phyloP scores from a whole-genome alignment of 2,113 vertebrate genomes.

The Amphiprion percula region DNA sequence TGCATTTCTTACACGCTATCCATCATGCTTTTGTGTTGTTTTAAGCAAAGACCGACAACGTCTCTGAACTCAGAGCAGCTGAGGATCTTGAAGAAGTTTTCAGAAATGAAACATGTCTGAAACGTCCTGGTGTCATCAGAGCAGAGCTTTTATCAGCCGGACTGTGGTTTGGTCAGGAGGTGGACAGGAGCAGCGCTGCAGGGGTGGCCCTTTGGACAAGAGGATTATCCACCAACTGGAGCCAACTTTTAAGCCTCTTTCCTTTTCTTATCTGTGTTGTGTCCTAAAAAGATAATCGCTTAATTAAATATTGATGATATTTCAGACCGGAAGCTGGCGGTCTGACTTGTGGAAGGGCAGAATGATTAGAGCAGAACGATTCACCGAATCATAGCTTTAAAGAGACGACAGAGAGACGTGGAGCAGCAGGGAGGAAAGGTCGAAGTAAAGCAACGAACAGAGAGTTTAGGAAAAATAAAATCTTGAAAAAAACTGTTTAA shows the following conservation, averaged over 20 bases:
- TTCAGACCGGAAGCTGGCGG: slow-evolving; percentile 65
- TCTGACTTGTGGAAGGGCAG: slow-evolving; percentile 49
- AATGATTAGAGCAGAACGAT: slow-evolving; percentile 38
- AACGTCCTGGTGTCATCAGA: neutral
- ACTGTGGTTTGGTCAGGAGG: slow-evolving; percentile 57
- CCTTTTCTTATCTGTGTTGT: slow-evolving; percentile 66
- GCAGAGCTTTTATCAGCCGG: slow-evolving; percentile 8
- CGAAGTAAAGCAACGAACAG: neutral
- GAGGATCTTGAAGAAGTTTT: no score
- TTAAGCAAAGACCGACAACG: no score
- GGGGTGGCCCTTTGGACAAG: slow-evolving; percentile 62
- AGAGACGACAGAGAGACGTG: slow-evolving; percentile 4
- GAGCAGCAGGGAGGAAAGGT: neutral
- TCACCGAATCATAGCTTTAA: slow-evolving; percentile 44
- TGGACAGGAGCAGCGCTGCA: slow-evolving; percentile 37
- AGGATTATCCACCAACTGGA: slow-evolving; percentile 70
- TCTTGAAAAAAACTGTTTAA: slow-evolving; percentile 26
- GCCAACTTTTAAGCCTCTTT: slow-evolving; percentile 74
- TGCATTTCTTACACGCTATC: no score
- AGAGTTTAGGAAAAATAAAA: slow-evolving; percentile 18
- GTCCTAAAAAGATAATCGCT: slow-evolving; percentile 75
- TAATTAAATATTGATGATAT: slow-evolving; percentile 83
- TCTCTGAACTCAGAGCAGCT: no score
- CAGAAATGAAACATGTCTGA: neutral
- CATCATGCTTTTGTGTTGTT: no score